These are phyloP conservation scores for Neosilurus hyrtlii DNA, from an alignment of 2,797 vertebrate genomes.

Conservation along the genomic window DNA sequence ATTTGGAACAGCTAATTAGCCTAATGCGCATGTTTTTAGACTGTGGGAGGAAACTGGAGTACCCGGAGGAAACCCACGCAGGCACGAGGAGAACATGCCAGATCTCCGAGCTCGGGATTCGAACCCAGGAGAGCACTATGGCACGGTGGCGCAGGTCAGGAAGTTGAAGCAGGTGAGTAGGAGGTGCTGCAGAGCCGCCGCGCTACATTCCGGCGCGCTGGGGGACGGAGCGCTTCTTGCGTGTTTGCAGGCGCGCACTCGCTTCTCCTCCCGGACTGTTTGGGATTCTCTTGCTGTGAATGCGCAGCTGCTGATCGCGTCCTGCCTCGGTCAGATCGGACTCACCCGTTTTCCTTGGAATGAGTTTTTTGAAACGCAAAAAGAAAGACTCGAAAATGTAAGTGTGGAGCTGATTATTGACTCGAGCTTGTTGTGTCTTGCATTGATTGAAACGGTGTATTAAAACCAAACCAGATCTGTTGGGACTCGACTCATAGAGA, in stretches of 20 bases:
- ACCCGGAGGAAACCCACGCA: too few relatives aligned
- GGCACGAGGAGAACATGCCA: too few relatives aligned
- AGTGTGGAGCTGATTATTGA: constrained; percentile 54
- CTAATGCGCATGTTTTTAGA: too few relatives aligned
- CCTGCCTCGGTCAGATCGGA: constrained; percentile 14
- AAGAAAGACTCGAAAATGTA: constrained; percentile 69
- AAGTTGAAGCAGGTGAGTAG: background rate
- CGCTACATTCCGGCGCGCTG: constrained; percentile 56
- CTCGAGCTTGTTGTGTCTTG: background rate
- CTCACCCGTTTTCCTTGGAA: constrained; percentile 55
- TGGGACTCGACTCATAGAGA: background rate
- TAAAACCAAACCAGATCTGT: background rate
- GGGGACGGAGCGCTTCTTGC: constrained; percentile 49
- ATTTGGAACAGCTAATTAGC: too few relatives aligned
- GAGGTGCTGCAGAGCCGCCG: constrained; percentile 45
- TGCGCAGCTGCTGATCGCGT: constrained; percentile 29
- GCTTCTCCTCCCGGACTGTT: background rate
- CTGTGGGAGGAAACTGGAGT: too few relatives aligned
- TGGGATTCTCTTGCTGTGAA: background rate
- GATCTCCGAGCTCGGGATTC: too few relatives aligned
- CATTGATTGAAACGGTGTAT: background rate
- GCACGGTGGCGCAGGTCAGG: background rate
- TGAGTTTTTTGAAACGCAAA: constrained; percentile 78
- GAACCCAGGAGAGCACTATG: too few relatives aligned
- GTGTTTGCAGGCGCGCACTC: constrained; percentile 23